These are phyloP conservation scores for Protaetia brevitarsis DNA, from an alignment of 1,140 invertebrate genomes.

Conservation along the genomic window DNA sequence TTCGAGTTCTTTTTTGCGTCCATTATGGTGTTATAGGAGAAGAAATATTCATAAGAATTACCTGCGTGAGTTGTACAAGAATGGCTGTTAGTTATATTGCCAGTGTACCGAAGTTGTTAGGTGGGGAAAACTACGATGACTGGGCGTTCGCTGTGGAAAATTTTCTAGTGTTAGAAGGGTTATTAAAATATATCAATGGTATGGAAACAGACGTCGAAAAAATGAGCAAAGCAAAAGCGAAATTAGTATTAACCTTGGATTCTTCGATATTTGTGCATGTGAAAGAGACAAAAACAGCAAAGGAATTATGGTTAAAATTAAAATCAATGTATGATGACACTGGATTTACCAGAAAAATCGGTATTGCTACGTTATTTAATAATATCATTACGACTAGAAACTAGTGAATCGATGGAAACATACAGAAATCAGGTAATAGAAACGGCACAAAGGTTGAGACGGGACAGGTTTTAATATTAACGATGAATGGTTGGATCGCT, in stretches of 20 bases:
- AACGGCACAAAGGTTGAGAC: slow-evolving; percentile 30
- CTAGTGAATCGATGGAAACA: slow-evolving; percentile 29
- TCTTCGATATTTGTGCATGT: neutral
- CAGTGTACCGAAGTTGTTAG: slow-evolving; percentile 35
- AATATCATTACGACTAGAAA: slow-evolving; percentile 31
- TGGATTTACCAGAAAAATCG: slow-evolving; percentile 26
- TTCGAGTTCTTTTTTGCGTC: too few relatives aligned
- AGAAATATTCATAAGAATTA: too few relatives aligned
- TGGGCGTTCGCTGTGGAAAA: slow-evolving; percentile 36
- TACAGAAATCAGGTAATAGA: slow-evolving; percentile 30
- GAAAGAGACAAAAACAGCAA: too few relatives aligned
- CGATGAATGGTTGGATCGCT: slow-evolving; percentile 35
- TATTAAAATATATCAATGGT: slow-evolving; percentile 31
- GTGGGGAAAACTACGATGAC: slow-evolving; percentile 34
- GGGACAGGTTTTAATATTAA: slow-evolving; percentile 27
- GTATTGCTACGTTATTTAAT: slow-evolving; percentile 28
- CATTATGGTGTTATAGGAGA: too few relatives aligned
- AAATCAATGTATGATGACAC: too few relatives aligned
- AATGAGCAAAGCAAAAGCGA: slow-evolving; percentile 32
- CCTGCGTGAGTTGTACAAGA: neutral
- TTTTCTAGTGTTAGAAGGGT: slow-evolving; percentile 35
- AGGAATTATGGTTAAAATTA: too few relatives aligned
- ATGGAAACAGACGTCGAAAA: slow-evolving; percentile 26
- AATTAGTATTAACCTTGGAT: slow-evolving; percentile 25
- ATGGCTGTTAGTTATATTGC: slow-evolving; percentile 33